Base-by-base conservation (phyloP, 2,113 vertebrate species). In the Crotalus horridus region DNA sequence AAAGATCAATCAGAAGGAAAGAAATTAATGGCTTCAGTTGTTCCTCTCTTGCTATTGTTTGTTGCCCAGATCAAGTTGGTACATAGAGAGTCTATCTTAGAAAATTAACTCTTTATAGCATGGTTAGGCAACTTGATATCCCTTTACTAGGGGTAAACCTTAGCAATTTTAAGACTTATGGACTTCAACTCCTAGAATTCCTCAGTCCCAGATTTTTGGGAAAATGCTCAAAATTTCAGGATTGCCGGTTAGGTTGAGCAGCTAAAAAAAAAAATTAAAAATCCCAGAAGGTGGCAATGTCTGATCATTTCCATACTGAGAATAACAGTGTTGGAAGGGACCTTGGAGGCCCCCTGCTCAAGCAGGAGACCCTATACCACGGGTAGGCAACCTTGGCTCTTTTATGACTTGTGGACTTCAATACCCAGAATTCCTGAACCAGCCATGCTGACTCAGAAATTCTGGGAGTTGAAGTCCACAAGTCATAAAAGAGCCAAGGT, bases 31-130 rank as follows among this genome's bases (percentile, higher is more conserved):
- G 55, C 24, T 94, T 58, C 43, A 33, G 55, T 93, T 93, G 89
- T 93, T 93, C 87, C 92, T 96, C 91, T 85, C 46, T 90, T 86
- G 89, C 91, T n/a, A 59, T 0, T 94, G 88, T 87, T 94, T 95
- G 91, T 93, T 95, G 89, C 69, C 85, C 3, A 85, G 95, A 93
- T 95, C 96, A 95, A 95, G 94, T 93, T 95, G n/a, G 91, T 93
- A 91, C 93, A 89, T 91, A 88, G 93, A 93, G 95, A 94, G 74
- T 90, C 58, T 94, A 54, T 59, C n/a, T 46, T 56, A 94, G 89
- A 55, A 51, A 87, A 89, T 21, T 58, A 4, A n/a, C 93, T 81
- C 69, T 81, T 81, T 39, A 39, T 39, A 81, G n/a, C 69, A 81
- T 8, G 69, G 15, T 33, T 81, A 81, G 69, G 69, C 15, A 81